phyloP scores from a whole-genome alignment of 2,888 invertebrate species.

The Cryptosula pallasiana region DNA sequence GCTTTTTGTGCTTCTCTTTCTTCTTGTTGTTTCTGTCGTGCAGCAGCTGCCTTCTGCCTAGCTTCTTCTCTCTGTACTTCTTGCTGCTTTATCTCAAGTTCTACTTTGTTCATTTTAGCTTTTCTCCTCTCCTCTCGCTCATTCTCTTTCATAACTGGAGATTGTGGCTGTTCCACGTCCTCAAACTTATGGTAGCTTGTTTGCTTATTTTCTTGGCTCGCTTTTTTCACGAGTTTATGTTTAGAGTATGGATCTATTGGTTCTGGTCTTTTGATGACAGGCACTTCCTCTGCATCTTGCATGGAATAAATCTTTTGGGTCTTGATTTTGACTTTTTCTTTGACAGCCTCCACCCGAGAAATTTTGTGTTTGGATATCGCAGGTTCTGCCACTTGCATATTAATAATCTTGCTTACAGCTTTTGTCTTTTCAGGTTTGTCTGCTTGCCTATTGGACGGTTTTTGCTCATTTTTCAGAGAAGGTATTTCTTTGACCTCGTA shows the following conservation, averaged over 20 bases:
- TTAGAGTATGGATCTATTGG: not conserved
- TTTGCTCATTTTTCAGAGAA: not conserved
- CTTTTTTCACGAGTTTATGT: not conserved
- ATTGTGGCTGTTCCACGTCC: not conserved
- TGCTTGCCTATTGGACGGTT: not conserved
- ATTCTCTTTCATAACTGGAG: not conserved
- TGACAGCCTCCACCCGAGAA: constrained; percentile 9
- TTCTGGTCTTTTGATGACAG: not conserved
- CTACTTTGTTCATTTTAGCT: not conserved
- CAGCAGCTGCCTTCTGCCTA: constrained; percentile 3
- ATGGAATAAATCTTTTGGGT: not conserved
- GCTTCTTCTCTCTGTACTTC: not conserved
- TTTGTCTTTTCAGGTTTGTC: not conserved
- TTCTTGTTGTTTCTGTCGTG: not conserved
- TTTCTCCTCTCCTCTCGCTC: not conserved
- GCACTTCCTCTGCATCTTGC: not conserved
- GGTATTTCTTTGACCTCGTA: not conserved
- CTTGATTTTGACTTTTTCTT: not conserved
- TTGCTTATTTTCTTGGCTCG: not conserved
- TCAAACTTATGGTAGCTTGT: constrained; percentile 14
- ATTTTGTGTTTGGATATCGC: not conserved
- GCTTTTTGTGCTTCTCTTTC: constrained; percentile 21
- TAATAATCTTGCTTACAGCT: not conserved
- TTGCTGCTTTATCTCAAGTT: not conserved
- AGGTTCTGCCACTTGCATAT: not conserved